These are phyloP conservation scores for Propithecus coquereli DNA, from an alignment of 2,113 vertebrate species.

Conservation along the genomic window DNA sequence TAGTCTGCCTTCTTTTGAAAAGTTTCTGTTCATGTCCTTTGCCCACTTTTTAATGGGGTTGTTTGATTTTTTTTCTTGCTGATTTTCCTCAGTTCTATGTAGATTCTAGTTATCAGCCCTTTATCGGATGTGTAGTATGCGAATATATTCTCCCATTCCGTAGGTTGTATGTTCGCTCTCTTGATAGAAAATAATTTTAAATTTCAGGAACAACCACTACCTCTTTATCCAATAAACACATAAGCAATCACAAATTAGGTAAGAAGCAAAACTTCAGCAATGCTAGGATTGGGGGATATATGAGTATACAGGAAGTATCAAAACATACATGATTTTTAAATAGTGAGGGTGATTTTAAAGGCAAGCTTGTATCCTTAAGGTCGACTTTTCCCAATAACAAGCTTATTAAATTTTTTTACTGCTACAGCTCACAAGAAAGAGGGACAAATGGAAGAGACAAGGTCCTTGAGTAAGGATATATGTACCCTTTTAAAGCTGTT, in stretches of 20 bases:
- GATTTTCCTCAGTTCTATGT: too few relatives aligned
- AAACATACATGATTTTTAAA: not conserved
- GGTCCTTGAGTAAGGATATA: not conserved
- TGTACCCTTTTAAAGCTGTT: not conserved
- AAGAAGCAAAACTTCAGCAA: not conserved
- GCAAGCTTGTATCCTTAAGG: not conserved
- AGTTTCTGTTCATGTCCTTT: too few relatives aligned
- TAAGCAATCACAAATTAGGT: not conserved
- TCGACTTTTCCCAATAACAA: not conserved
- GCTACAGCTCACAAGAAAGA: not conserved
- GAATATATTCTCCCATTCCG: too few relatives aligned
- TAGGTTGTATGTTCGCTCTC: too few relatives aligned
- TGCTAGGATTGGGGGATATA: accelerated
- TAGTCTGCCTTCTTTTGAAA: too few relatives aligned
- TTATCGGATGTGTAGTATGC: too few relatives aligned
- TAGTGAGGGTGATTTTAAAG: not conserved
- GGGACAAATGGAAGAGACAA: not conserved
- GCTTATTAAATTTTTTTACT: not conserved
- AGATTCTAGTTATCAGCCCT: too few relatives aligned
- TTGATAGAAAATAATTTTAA: too few relatives aligned
- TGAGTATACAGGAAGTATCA: not conserved
- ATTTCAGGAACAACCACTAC: not conserved
- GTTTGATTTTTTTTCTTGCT: too few relatives aligned
- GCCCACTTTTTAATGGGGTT: too few relatives aligned
- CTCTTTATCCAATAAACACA: not conserved